phyloP scores from a whole-genome alignment of 2,113 vertebrate species.

The Lonchura striata region DNA sequence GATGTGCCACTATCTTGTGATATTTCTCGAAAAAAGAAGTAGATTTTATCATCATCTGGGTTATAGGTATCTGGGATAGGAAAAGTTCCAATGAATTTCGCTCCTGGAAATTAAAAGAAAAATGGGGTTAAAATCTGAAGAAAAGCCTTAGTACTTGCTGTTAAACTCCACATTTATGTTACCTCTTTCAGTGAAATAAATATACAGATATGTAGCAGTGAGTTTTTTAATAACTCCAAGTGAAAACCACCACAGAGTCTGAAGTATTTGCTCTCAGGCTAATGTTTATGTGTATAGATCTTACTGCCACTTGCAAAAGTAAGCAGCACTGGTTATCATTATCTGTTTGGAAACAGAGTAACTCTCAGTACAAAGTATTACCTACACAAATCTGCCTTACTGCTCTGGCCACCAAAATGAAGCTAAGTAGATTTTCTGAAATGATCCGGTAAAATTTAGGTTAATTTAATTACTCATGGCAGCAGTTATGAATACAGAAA shows the following conservation, averaged over 20 bases:
- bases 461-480: not conserved
- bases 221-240: not conserved
- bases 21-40: conserved; percentile 97
- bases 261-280: not conserved
- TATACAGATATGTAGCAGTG: not conserved
- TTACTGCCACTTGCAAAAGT: not conserved
- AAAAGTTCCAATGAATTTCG: conserved; percentile 91
- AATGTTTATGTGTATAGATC: not conserved
- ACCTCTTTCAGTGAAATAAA: not conserved
- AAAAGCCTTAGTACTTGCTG: not conserved
- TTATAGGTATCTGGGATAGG: conserved; percentile 94
- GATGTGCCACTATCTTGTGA: conserved; percentile 86
- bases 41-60: conserved; percentile 97
- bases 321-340: not conserved
- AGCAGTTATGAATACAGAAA: not conserved
- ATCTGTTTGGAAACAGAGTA: not conserved
- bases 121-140: not conserved
- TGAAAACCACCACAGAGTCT: not conserved
- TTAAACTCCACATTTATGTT: not conserved
- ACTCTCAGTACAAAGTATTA: not conserved
- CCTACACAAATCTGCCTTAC: not conserved
- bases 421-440: not conserved
- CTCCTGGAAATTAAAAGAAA: conserved; percentile 75
- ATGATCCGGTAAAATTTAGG: not conserved
- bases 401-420: not conserved